These are phyloP conservation scores for Zalophus californianus DNA, from an alignment of 2,797 vertebrate species.

Conservation along the genomic window DNA sequence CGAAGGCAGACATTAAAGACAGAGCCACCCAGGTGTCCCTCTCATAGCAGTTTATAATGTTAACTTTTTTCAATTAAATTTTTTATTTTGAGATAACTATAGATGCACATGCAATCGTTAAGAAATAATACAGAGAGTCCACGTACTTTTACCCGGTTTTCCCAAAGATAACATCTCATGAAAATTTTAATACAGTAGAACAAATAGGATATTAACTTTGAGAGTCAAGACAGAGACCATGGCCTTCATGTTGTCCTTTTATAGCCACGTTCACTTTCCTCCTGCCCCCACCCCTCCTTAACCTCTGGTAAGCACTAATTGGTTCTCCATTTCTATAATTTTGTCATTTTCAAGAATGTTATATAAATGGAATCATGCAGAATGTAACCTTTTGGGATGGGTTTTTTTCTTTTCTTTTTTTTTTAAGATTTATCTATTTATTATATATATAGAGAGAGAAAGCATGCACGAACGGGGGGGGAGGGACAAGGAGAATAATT, in stretches of 20 bases:
- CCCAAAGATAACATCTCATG: not conserved
- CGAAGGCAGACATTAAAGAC: too few relatives aligned
- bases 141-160: not conserved
- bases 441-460: not conserved
- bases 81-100: not conserved
- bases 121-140: not conserved
- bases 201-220: not conserved
- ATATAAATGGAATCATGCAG: not conserved
- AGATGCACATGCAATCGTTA: not conserved
- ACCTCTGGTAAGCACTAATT: not conserved
- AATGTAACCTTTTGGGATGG: not conserved
- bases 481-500: not conserved
- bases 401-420: not conserved
- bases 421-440: not conserved
- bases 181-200: not conserved
- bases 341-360: not conserved
- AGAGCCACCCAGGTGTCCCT: too few relatives aligned
- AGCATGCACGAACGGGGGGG: accelerated
- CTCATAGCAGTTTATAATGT: not conserved
- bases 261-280: not conserved
- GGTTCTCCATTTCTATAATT: not conserved
- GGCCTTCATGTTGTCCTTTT: not conserved
- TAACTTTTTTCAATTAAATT: not conserved
- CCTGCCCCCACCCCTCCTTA: not conserved
- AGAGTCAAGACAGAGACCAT: not conserved